Evolutionary conservation across 2,113 vertebrate species (phyloP).

Genomic region (Gulo gulo): DNA sequence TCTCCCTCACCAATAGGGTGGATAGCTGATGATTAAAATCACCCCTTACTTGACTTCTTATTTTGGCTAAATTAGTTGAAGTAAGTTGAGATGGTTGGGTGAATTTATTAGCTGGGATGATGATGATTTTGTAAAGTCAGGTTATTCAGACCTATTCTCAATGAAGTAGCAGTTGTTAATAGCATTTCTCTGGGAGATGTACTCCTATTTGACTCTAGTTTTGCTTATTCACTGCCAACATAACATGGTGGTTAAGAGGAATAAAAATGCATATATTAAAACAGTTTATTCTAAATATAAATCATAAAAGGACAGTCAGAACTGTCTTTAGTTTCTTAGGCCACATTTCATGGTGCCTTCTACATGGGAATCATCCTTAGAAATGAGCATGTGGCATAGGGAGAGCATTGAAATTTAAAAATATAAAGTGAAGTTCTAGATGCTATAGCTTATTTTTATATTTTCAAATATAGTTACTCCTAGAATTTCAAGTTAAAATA

Average conservation of each 20-base stretch:
- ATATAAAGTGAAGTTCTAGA: neutral
- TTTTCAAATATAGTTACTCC: neutral
- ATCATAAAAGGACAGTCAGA: neutral
- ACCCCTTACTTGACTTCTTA: neutral
- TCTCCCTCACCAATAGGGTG: neutral
- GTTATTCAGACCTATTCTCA: neutral
- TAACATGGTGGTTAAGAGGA: neutral
- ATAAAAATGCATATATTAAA: neutral
- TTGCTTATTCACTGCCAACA: neutral
- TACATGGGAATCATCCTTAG: neutral
- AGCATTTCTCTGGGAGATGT: neutral
- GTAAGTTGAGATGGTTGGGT: neutral
- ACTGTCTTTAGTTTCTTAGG: neutral
- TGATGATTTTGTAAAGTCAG: neutral
- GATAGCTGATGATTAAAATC: neutral
- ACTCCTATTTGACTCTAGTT: neutral
- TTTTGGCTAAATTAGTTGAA: neutral
- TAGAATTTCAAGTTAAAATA: neutral
- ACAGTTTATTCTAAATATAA: neutral
- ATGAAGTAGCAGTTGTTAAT: neutral
- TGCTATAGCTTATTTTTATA: neutral
- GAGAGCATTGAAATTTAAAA: neutral
- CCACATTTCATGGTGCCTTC: neutral
- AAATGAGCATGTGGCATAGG: neutral
- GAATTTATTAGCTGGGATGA: neutral